These are phyloP conservation scores for Microcebus murinus DNA, from an alignment of 2,113 vertebrate species.

Conservation along the genomic window DNA sequence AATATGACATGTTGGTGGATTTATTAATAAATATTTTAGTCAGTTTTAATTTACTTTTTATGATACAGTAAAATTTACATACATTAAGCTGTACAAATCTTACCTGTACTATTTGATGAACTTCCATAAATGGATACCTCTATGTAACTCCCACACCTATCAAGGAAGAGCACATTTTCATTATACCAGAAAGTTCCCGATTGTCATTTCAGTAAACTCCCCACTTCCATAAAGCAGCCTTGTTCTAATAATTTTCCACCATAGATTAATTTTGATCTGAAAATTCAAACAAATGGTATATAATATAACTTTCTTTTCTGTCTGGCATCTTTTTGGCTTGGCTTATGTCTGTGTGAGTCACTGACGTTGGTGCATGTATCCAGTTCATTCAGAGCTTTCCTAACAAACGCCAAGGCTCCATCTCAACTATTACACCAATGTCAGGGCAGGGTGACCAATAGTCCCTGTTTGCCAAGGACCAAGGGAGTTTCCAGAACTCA, in stretches of 20 bases:
- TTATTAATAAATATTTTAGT: not conserved
- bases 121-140: not conserved
- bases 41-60: not conserved
- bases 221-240: not conserved
- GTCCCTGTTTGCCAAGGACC: not conserved
- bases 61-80: not conserved
- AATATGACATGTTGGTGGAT: not conserved
- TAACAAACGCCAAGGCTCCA: not conserved
- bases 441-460: not conserved
- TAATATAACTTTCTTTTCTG: not conserved
- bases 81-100: not conserved
- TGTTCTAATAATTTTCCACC: not conserved
- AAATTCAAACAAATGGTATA: not conserved
- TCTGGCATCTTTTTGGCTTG: not conserved
- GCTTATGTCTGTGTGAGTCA: not conserved
- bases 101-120: not conserved
- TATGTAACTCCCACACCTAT: not conserved
- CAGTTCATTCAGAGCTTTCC: not conserved
- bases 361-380: not conserved
- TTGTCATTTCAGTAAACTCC: not conserved
- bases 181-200: not conserved
- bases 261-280: not conserved
- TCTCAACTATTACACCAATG: not conserved
- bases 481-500: not conserved
- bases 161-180: not conserved